These are phyloP conservation scores for Drosophila bifasciata DNA, from an alignment of 1,140 invertebrate species.

Conservation along the genomic window DNA sequence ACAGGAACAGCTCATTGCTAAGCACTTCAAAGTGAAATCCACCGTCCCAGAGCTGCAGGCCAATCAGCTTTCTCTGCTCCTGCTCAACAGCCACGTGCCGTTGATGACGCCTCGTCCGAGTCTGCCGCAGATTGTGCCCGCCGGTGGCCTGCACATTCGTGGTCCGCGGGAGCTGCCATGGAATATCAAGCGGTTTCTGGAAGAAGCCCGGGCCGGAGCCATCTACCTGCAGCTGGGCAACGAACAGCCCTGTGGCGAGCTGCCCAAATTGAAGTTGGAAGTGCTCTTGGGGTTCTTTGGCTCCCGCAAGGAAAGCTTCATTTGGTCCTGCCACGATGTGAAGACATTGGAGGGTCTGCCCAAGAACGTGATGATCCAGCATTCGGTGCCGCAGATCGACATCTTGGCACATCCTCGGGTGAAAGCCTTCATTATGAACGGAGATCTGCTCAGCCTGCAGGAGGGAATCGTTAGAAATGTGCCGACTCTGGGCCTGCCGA, in stretches of 20 bases:
- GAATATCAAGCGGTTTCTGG: slow-evolving; percentile 83
- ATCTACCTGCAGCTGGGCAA: slow-evolving; percentile 86
- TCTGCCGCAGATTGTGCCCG: slow-evolving; percentile 71
- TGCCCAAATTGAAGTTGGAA: slow-evolving; percentile 72
- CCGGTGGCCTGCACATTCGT: slow-evolving; percentile 80
- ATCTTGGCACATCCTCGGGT: slow-evolving; percentile 85
- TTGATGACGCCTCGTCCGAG: slow-evolving; percentile 68
- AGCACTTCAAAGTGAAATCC: slow-evolving; percentile 67
- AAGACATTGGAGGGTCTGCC: slow-evolving; percentile 75
- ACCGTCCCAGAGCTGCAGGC: slow-evolving; percentile 84
- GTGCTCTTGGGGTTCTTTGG: slow-evolving; percentile 83
- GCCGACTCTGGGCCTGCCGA: slow-evolving; percentile 85
- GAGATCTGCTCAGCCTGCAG: slow-evolving; percentile 85
- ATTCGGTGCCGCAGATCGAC: slow-evolving; percentile 86
- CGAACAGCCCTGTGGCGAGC: slow-evolving; percentile 65
- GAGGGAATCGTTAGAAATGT: slow-evolving; percentile 85
- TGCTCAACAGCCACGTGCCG: slow-evolving; percentile 81
- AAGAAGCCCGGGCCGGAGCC: slow-evolving; percentile 85
- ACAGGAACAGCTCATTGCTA: slow-evolving; percentile 67
- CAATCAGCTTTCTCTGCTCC: slow-evolving; percentile 84
- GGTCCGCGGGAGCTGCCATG: slow-evolving; percentile 79
- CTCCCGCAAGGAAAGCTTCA: slow-evolving; percentile 84
- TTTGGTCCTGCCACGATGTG: slow-evolving; percentile 85
- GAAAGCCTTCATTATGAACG: slow-evolving; percentile 85
- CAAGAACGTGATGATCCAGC: slow-evolving; percentile 84